Conservation (phyloP, 1,140 invertebrate species). For the Mizuhopecten yessoensis region DNA sequence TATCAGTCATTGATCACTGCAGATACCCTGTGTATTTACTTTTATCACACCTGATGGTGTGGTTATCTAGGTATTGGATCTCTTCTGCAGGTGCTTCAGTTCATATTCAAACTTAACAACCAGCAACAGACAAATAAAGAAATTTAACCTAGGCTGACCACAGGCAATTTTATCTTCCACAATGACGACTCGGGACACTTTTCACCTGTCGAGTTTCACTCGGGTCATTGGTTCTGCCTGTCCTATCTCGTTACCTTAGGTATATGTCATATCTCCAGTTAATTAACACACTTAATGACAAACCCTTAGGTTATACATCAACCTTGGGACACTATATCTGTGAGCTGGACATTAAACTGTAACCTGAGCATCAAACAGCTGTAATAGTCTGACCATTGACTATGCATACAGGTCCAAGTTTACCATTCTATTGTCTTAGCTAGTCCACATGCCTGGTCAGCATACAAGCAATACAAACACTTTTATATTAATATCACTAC, state of each 20-base stretch:
- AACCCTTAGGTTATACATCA: background rate
- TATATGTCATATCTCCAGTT: background rate
- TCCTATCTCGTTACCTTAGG: too few species aligned
- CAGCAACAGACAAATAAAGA: background rate
- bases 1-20: too few species aligned
- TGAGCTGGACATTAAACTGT: slow-evolving; percentile 16
- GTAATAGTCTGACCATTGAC: slow-evolving; percentile 13
- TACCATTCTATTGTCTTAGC: background rate
- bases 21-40: too few species aligned
- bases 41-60: too few species aligned
- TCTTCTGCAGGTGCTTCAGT: background rate
- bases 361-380: background rate
- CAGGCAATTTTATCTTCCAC: slow-evolving; percentile 14
- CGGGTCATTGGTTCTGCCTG: background rate
- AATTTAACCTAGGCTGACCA: background rate
- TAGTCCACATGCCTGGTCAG: background rate
- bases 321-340: background rate
- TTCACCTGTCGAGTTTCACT: background rate
- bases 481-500: too few species aligned
- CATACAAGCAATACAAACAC: background rate
- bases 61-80: background rate
- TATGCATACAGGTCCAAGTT: background rate
- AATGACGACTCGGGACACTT: background rate
- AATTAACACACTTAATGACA: slow-evolving; percentile 18
- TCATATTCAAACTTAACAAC: background rate